A percentile compares a stretch with the other conserved stretches of the same genome.
Conservation (phyloP, 2,113 vertebrate genomes). For the Pica pica region DNA sequence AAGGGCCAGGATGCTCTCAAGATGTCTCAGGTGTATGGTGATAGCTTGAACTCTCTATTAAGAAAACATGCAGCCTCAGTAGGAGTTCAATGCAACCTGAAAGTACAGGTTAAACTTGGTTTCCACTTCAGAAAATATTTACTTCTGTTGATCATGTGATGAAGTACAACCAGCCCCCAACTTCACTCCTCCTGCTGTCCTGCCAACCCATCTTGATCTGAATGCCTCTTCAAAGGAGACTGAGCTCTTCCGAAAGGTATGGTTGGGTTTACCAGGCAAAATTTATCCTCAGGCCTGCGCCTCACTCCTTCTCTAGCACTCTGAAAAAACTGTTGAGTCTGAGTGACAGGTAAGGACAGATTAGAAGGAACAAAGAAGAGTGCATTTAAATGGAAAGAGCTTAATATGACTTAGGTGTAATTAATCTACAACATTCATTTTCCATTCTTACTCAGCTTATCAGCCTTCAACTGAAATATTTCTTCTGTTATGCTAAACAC, state of each 20-base stretch:
- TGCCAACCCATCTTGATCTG: background rate
- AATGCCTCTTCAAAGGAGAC: background rate
- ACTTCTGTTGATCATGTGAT: fast-evolving
- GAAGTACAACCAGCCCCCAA: background rate
- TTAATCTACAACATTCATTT: constrained; percentile 14
- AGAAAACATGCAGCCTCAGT: background rate
- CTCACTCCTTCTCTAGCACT: background rate
- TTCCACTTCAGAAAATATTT: background rate
- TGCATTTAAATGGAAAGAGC: constrained; percentile 22
- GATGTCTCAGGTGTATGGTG: background rate
- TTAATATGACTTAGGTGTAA: constrained; percentile 44
- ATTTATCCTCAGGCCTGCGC: background rate
- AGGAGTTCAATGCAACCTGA: background rate
- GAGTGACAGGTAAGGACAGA: background rate
- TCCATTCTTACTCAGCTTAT: constrained; percentile 25
- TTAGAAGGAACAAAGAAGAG: background rate
- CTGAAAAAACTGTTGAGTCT: background rate
- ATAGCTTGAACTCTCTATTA: background rate
- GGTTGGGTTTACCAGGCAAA: background rate
- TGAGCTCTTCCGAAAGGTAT: background rate
- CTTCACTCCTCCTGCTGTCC: fast-evolving
- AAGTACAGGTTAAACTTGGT: background rate
- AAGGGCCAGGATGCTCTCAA: background rate
- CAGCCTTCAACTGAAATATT: constrained; percentile 26
- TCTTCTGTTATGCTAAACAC: constrained; percentile 45